A percentile compares a stretch with the other conserved stretches of the same genome.
These are phyloP conservation scores for Poecilobothrus nobilitatus DNA, from an alignment of 2,888 invertebrate species.

Conservation along the genomic window DNA sequence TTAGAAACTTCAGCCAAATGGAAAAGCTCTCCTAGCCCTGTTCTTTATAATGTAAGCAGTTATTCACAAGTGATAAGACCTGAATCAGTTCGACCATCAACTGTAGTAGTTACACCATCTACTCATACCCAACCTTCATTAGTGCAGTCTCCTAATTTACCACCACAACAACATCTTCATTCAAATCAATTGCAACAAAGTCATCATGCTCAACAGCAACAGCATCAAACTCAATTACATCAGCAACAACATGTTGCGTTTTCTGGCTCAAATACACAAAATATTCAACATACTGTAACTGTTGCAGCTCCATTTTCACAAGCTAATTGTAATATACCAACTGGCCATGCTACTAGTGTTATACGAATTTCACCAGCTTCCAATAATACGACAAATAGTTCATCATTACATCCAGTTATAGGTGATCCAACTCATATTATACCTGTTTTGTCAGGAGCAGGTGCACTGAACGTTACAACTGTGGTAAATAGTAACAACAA, in stretches of 20 bases:
- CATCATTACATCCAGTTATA: conserved; percentile 58
- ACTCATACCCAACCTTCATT: conserved; percentile 34
- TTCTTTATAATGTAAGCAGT: conserved; percentile 34
- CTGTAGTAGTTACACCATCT: conserved; percentile 24
- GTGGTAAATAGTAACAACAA: conserved; percentile 23
- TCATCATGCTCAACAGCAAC: conserved; percentile 16
- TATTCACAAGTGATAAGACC: conserved; percentile 38
- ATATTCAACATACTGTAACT: background rate
- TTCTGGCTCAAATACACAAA: background rate
- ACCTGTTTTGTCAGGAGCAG: conserved; percentile 56
- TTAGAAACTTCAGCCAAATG: conserved; percentile 31
- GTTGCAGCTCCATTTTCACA: conserved; percentile 5
- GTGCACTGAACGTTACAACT: conserved; percentile 11
- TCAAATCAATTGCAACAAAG: conserved; percentile 23
- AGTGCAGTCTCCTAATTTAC: conserved; percentile 16
- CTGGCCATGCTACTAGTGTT: conserved; percentile 63
- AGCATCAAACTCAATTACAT: conserved; percentile 21
- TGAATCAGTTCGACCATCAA: conserved; percentile 33
- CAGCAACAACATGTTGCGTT: conserved; percentile 8
- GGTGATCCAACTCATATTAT: conserved; percentile 73
- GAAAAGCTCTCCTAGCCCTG: conserved; percentile 42
- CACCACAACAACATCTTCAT: conserved; percentile 20
- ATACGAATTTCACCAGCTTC: conserved; percentile 75
- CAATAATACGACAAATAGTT: conserved; percentile 24
- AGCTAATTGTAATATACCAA: conserved; percentile 31